Evolutionary conservation across 2,797 vertebrate genomes (phyloP), one percentile per base, ranked within the genome.

Genomic region (Australoheros facetus): DNA sequence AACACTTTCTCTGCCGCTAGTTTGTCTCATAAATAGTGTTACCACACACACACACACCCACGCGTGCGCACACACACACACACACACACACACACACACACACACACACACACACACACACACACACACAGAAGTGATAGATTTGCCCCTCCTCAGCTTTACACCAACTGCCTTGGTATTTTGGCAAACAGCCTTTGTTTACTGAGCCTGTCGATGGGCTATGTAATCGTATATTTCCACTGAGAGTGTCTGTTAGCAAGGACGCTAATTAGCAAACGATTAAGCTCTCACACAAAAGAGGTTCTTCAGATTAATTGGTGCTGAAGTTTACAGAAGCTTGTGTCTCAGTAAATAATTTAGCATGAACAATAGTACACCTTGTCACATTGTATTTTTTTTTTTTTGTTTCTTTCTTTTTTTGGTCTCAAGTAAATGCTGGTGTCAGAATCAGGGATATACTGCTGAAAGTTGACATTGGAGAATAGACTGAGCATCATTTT

Each of bases 191-290:
- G 89, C 77, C 88, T 84, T 79, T 90, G 90, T 93, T 92, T 88
- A 86, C 88, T 56, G 82, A 92, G 85, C 79, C 70, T 80, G 87
- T 92, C 77, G 78, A 92, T 90, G 84, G 87, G 83, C 87, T 90
- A 83, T 92, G 91, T 92, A 92, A 93, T 91, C 78, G 79, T 89
- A 90, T 91, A 93, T 94, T 93, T 93, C 90, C 92, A 92, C 93
- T 64, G 92, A 93, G 91, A 85, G 87, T 80, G 86, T 91, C 88
- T 90, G 86, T 93, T 92, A 90, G 91, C 84, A 81, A 91, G 86
- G 86, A 90, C 45, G 79, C 86, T 89, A 92, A 94, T 93, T 95
- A 91, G 88, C 75, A 77, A 92, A 88, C 87, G 80, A 93, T 94
- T 92, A 93, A 87, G 87, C 87, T 75, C 83, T 88, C 85, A 79